A percentile compares a stretch with the other conserved stretches of the same genome.
Evolutionary conservation across 2,797 vertebrate genomes (phyloP).

Genomic region (Schizothorax lantsangensis): DNA sequence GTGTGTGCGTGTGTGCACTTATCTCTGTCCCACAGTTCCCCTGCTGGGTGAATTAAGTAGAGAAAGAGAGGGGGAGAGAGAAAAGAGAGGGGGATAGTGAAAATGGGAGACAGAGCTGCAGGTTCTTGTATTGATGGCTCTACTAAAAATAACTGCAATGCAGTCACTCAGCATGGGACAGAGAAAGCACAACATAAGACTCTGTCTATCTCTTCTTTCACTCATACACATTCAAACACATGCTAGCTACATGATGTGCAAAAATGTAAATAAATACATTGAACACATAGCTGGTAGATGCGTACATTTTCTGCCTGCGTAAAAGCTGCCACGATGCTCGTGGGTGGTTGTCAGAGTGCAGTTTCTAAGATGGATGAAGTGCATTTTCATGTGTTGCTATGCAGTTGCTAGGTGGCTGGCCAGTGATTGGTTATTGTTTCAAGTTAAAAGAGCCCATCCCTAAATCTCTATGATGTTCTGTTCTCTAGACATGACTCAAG

Average conservation of each 20-base stretch:
- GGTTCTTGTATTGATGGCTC: conserved; percentile 44
- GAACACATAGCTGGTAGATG: neutral
- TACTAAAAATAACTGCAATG: conserved; percentile 57
- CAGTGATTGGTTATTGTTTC: conserved; percentile 25
- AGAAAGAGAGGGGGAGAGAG: conserved; percentile 15
- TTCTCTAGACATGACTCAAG: neutral
- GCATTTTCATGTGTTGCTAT: conserved; percentile 6
- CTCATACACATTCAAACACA: neutral
- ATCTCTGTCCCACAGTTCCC: conserved; percentile 64
- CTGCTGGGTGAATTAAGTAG: conserved; percentile 49
- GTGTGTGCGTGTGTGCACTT: too few species aligned
- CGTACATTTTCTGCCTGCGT: neutral
- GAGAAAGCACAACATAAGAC: conserved; percentile 17
- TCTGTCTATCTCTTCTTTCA: neutral
- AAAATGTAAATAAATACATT: neutral
- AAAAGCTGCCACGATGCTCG: neutral
- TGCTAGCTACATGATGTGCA: neutral
- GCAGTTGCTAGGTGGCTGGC: conserved; percentile 21
- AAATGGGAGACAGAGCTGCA: conserved; percentile 12
- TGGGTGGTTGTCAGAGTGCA: neutral
- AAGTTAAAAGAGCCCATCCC: conserved; percentile 6
- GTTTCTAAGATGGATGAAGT: neutral
- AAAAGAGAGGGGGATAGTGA: conserved; percentile 15
- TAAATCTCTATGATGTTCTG: neutral
- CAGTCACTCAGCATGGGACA: conserved; percentile 47